Evolutionary conservation across 2,888 invertebrate genomes (phyloP), one percentile per base, ranked within the genome.

Genomic region (Ametastegia equiseti): DNA sequence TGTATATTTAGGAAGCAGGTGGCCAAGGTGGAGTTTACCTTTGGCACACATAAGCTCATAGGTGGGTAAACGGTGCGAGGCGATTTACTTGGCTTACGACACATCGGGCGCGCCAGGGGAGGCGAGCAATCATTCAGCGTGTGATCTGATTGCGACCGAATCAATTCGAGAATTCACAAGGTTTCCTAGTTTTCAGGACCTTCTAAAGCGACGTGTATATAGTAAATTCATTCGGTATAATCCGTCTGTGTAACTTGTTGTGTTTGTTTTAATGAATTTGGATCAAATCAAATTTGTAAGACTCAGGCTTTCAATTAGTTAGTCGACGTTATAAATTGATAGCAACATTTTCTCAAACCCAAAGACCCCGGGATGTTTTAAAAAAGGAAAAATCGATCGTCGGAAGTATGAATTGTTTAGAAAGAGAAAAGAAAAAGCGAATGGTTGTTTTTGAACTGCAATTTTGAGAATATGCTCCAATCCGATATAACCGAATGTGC

Each of bases 141-240:
- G 75, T 75, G 75, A 75, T 75, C 75, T 75, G 75, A 75, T 75
- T 75, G 75, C 75, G 75, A 75, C 33, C 54, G 36, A 75, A 75
- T 45, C 50, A 75, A 75, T 75, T 75, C 54, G 75, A 36, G 75
- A 54, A 54, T 27, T 27, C 47, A 23, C 30, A 71, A 47, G 27
- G 47, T 71, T 47, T 30, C 27, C 19, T 0, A 2, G 27, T 47
- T 71, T 47, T 15, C 27, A 45, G 30, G 7, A 13, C 6, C n/a
- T 47, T 71, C n/a, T 11, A 5, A 47, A 71, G 7, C 30, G n/a
- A 27, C 30, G 30, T 60, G 60, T 15, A 15, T n/a, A n/a, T 15
- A 5, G 60, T 0, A 30, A 30, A 60, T 15, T 0, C 13, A 15
- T 4, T 9, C 0, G 4, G 15, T 15, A 11, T 60, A 15, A 5